Conservation (phyloP, 2,797 vertebrate genomes). For the Glossophaga mutica region DNA sequence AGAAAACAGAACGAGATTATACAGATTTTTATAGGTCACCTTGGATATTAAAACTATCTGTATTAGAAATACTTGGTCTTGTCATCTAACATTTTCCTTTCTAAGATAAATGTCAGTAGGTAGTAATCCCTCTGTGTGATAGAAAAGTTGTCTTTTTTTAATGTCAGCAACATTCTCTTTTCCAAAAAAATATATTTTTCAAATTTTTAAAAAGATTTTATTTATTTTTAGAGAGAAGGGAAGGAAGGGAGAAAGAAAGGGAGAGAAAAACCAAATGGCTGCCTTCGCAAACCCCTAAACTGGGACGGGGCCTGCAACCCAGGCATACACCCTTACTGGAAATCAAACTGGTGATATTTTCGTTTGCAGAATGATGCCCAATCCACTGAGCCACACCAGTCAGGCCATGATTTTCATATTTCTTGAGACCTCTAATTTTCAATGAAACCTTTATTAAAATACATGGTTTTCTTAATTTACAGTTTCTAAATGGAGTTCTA, state of each 20-base stretch:
- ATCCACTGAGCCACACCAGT: not conserved
- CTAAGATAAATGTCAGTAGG: not conserved
- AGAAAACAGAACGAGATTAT: not conserved
- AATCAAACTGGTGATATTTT: not conserved
- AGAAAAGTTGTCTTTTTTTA: not conserved
- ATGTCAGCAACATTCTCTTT: not conserved
- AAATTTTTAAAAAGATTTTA: not conserved
- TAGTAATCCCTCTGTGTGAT: not conserved
- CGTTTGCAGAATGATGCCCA: not conserved
- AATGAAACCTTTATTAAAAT: not conserved
- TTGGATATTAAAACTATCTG: not conserved
- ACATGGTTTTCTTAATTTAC: not conserved
- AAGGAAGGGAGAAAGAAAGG: not conserved
- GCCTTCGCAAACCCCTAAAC: not conserved
- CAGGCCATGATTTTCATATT: not conserved
- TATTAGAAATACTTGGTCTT: not conserved
- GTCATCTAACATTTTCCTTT: not conserved
- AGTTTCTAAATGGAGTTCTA: not conserved
- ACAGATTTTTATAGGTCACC: not conserved
- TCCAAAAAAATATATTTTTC: not conserved
- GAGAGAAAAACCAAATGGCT: not conserved
- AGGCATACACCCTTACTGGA: not conserved
- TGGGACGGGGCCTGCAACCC: not conserved
- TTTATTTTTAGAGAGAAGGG: not conserved
- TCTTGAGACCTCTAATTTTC: not conserved